Evolutionary conservation across 1,140 invertebrate genomes (phyloP).

Genomic region (Drosophila seguyi): DNA sequence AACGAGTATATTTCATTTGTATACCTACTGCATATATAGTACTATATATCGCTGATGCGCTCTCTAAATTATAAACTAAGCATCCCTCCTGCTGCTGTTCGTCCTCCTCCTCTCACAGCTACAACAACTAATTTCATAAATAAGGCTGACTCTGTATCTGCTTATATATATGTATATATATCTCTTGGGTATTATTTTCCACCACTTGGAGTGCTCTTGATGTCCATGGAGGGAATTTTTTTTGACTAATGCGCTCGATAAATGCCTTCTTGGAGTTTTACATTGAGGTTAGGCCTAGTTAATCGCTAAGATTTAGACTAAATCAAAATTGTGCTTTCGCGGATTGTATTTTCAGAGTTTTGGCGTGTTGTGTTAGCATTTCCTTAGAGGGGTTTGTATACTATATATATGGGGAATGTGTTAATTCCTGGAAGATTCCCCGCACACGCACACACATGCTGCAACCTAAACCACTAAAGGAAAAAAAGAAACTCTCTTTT

Average conservation of each 20-base stretch:
- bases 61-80: slow-evolving; percentile 80
- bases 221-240: slow-evolving; percentile 53
- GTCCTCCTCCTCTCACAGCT: slow-evolving; percentile 47
- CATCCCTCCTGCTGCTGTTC: slow-evolving; percentile 32
- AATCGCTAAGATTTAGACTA: slow-evolving; percentile 69
- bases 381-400: slow-evolving; percentile 17
- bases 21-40: slow-evolving; percentile 41
- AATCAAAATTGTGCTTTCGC: slow-evolving; percentile 82
- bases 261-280: slow-evolving; percentile 62
- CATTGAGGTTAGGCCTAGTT: slow-evolving; percentile 67
- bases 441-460: slow-evolving; percentile 28
- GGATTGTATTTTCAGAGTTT: slow-evolving; percentile 67
- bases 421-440: slow-evolving; percentile 22
- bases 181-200: slow-evolving; percentile 24
- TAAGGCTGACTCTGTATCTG: slow-evolving; percentile 65
- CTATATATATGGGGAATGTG: slow-evolving; percentile 10
- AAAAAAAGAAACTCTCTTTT: slow-evolving; percentile 1
- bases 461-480: slow-evolving; percentile 6
- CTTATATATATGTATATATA: slow-evolving; percentile 19
- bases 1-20: slow-evolving; percentile 55
- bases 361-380: slow-evolving; percentile 66
- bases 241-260: slow-evolving; percentile 76
- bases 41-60: slow-evolving; percentile 60
- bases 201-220: slow-evolving; percentile 30
- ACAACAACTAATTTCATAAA: slow-evolving; percentile 79